Evolutionary conservation across 2,888 invertebrate genomes (phyloP).

Genomic region (Terebella lapidaria): DNA sequence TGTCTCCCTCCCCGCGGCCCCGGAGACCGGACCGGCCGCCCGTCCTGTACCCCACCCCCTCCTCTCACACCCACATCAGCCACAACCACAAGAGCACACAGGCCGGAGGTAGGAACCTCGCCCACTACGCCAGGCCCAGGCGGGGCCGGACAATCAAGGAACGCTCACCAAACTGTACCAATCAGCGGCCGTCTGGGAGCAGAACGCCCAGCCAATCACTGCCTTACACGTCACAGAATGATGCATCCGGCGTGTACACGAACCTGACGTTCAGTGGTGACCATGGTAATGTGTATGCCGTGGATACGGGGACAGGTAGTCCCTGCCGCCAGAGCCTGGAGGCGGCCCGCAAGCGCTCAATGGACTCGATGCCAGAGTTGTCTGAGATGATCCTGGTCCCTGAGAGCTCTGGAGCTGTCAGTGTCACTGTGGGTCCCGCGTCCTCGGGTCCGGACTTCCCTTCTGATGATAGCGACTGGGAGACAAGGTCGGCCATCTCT

Average conservation of each 20-base stretch:
- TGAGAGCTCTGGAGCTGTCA: not conserved
- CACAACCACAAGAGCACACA: not conserved
- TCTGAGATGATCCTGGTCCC: not conserved
- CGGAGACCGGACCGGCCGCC: not conserved
- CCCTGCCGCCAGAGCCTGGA: not conserved
- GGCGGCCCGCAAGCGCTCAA: not conserved
- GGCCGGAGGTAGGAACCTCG: not conserved
- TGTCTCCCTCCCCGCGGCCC: no score
- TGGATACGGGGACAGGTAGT: not conserved
- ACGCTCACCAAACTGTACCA: no score
- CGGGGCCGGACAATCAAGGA: not conserved
- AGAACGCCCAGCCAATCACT: not conserved
- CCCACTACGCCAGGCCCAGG: not conserved
- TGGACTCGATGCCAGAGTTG: conserved; percentile 4
- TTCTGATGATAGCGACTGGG: conserved; percentile 4
- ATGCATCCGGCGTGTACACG: not conserved
- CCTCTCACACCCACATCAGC: not conserved
- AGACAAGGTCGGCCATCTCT: conserved; percentile 2
- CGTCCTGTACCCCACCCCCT: not conserved
- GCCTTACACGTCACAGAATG: no score
- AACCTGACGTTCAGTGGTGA: not conserved
- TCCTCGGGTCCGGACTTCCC: not conserved
- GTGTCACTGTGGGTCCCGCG: no score
- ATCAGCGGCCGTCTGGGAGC: not conserved
- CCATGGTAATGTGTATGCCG: no score